These are phyloP conservation scores for Drosophila paracracens DNA, from an alignment of 2,888 invertebrate species.

Conservation along the genomic window DNA sequence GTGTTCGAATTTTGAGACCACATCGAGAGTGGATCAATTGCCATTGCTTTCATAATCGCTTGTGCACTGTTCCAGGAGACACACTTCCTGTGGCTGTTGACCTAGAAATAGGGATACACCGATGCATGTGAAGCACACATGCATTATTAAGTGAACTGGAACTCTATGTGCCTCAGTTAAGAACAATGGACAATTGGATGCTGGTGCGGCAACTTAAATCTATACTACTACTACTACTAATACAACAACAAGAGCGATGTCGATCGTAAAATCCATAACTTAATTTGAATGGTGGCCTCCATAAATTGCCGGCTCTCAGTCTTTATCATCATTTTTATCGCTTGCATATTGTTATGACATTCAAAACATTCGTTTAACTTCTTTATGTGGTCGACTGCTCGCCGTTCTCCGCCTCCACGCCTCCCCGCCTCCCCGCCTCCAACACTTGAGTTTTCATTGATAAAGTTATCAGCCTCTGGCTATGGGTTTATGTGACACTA, in stretches of 20 bases:
- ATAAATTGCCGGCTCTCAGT: conserved; percentile 55
- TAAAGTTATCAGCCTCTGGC: conserved; percentile 75
- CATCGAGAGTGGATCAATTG: not conserved
- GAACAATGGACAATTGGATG: conserved; percentile 96
- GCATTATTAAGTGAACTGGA: conserved; percentile 95
- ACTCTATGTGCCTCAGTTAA: conserved; percentile 90
- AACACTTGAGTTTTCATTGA: conserved; percentile 69
- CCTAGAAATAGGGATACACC: conserved; percentile 86
- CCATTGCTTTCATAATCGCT: too few species aligned
- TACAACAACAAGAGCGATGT: conserved; percentile 92
- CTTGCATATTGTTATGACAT: conserved; percentile 70
- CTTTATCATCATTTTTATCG: conserved; percentile 58
- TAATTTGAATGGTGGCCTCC: conserved; percentile 42
- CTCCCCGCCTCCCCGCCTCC: not conserved
- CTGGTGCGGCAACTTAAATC: conserved; percentile 95
- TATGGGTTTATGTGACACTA: conserved; percentile 52
- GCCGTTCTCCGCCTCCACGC: not conserved
- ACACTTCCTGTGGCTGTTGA: conserved; percentile 95
- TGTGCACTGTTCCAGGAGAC: conserved; percentile 85
- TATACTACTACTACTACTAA: conserved; percentile 92
- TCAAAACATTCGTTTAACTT: conserved; percentile 60
- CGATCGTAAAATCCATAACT: conserved; percentile 35
- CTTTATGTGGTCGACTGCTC: conserved; percentile 29
- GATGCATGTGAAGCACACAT: conserved; percentile 96
- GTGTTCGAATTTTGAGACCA: not conserved